Percentiles rank a stretch among this genome's conserved stretches.
Evolutionary conservation across 2,113 vertebrate species (phyloP).

Genomic region (Nerophis ophidion): DNA sequence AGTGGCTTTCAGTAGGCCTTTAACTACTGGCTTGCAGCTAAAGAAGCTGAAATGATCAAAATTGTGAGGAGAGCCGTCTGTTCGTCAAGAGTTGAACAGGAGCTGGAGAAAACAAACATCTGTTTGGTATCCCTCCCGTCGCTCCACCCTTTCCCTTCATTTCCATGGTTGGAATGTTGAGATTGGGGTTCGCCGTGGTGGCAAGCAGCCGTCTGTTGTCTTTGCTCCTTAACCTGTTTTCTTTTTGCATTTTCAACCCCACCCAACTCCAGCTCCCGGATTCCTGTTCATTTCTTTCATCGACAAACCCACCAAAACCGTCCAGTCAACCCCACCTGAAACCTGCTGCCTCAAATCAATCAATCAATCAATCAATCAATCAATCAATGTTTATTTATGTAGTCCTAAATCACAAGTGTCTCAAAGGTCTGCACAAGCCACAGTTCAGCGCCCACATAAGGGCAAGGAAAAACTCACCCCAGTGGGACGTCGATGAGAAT

Average conservation of each 20-base stretch:
- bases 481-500: no score
- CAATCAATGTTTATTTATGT: no score
- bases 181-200: constrained; percentile 2
- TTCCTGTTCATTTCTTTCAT: constrained; percentile 59
- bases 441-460: no score
- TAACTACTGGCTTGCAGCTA: no score
- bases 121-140: constrained; percentile 49
- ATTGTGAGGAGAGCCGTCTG: constrained; percentile 33
- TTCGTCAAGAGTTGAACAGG: constrained; percentile 49
- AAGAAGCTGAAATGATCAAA: no score
- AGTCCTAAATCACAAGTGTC: no score
- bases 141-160: constrained; percentile 10
- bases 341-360: constrained; percentile 25
- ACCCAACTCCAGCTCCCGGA: constrained; percentile 38
- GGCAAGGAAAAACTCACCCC: no score
- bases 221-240: constrained; percentile 5
- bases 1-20: no score
- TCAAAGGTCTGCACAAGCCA: no score
- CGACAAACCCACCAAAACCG: constrained; percentile 12
- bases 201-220: neutral
- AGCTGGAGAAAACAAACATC: constrained; percentile 46
- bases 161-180: constrained; percentile 8
- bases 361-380: no score
- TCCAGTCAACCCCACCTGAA: constrained; percentile 1
- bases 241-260: neutral